Conservation (phyloP, 1,140 invertebrate species). For the Diabrotica undecimpunctata region DNA sequence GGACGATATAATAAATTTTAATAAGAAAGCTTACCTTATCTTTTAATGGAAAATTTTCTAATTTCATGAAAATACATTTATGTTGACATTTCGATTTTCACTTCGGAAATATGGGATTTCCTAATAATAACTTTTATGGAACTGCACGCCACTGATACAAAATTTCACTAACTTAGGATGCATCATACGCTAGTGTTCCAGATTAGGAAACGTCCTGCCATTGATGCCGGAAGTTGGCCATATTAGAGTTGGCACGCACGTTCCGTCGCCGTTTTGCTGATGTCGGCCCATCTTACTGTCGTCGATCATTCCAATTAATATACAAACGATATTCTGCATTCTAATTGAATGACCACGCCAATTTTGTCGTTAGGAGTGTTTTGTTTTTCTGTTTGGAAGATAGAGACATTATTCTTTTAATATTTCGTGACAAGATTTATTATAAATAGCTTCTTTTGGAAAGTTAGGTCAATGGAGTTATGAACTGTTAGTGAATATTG, state of each 20-base stretch:
- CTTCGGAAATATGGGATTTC: too few species aligned
- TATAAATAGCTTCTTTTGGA: not conserved
- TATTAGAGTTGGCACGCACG: conserved; percentile 3
- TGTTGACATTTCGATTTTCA: too few species aligned
- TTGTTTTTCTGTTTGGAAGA: not conserved
- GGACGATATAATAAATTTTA: too few species aligned
- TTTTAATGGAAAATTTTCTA: too few species aligned
- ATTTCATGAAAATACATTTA: too few species aligned
- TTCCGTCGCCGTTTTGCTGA: not conserved
- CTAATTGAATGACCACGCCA: not conserved
- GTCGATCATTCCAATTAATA: not conserved
- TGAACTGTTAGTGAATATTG: not conserved
- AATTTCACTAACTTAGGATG: conserved; percentile 10
- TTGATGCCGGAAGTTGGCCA: conserved; percentile 25
- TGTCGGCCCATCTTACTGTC: not conserved
- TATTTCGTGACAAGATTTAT: not conserved
- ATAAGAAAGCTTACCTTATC: too few species aligned
- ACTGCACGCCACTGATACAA: too few species aligned
- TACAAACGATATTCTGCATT: not conserved
- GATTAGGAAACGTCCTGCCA: conserved; percentile 26
- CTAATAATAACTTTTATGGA: too few species aligned
- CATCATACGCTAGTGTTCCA: conserved; percentile 23
- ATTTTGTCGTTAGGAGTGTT: not conserved
- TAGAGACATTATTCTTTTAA: not conserved
- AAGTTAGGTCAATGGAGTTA: not conserved